Base-by-base conservation (phyloP, 2,113 vertebrate species). In the Vanacampus margaritifer region DNA sequence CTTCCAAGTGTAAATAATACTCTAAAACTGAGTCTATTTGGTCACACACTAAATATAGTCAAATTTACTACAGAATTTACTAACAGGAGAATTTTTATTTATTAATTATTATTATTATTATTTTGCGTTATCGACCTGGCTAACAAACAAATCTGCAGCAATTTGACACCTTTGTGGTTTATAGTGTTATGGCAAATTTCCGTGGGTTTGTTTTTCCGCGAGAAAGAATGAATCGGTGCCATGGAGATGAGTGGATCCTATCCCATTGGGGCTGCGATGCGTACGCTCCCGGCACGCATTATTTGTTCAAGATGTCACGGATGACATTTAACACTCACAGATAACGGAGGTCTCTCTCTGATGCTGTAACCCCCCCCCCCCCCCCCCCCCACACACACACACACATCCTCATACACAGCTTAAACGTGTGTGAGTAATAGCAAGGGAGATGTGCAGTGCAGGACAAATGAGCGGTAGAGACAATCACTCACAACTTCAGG, bases 301-400 rank as follows among this genome's bases (percentile, higher is more conserved):
- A 81, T 81, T 88, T 82, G 74, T 82, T 87, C 75, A 75, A 81
- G 72, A 58, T 83, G 81, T 81, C 83, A 80, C 43, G 16, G 69
- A 75, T 87, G 85, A 84, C 85, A 87, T 87, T 85, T 78, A 74
- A 69, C 71, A 72, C 36, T 53, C 46, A 60, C 35, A 16, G 7
- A 73, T 66, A 79, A 69, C 76, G 41, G 48, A 57, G 64, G 56
- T 84, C 73, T 50, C 67, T 67, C 14, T 54, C 46, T 69, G 46
- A 16, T 19, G 45, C 65, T 51, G 32, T 35, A 10, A 48, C 24
- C 51, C 61, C 35, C 60, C 23, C 21, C 10, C 26, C 2, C 45
- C 1, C 26, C 14, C 43, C 24, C 32, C n/a, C 54, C 69, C 78
- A 71, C n/a, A 65, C 39, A 36, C 37, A 26, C 19, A 54, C 71